Evolutionary conservation across 2,797 vertebrate species (phyloP).

Genomic region (Muscicapa striata): DNA sequence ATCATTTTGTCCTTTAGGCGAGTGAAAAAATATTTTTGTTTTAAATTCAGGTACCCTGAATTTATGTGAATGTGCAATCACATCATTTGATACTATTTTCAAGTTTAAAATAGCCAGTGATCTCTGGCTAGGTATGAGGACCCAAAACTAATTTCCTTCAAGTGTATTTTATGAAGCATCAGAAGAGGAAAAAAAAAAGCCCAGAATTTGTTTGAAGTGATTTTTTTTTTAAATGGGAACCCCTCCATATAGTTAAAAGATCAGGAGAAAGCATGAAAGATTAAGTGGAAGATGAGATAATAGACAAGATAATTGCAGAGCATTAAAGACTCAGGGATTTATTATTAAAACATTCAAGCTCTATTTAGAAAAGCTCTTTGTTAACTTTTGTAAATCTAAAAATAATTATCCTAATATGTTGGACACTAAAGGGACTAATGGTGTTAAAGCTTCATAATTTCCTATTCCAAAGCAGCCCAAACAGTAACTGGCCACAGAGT

Average conservation of each 20-base stretch:
- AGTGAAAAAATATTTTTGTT: background rate
- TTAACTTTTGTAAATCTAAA: conserved; percentile 73
- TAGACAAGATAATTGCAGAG: conserved; percentile 80
- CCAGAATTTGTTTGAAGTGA: conserved; percentile 62
- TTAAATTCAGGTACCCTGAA: background rate
- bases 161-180: conserved; percentile 51
- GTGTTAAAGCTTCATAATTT: conserved; percentile 19
- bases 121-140: background rate
- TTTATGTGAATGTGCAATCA: background rate
- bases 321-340: conserved; percentile 73
- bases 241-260: conserved; percentile 60
- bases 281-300: conserved; percentile 76
- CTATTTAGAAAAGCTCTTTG: conserved; percentile 77
- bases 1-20: background rate
- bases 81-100: background rate
- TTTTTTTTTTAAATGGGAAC: conserved; percentile 1
- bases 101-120: conserved; percentile 16
- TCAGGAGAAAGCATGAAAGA: conserved; percentile 70
- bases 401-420: conserved; percentile 65
- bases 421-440: conserved; percentile 38
- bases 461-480: background rate
- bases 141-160: conserved; percentile 39
- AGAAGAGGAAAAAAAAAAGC: background rate
- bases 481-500: background rate
- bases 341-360: conserved; percentile 78